Base-by-base conservation (phyloP, 2,888 invertebrate genomes). In the Griposia aprilina region DNA sequence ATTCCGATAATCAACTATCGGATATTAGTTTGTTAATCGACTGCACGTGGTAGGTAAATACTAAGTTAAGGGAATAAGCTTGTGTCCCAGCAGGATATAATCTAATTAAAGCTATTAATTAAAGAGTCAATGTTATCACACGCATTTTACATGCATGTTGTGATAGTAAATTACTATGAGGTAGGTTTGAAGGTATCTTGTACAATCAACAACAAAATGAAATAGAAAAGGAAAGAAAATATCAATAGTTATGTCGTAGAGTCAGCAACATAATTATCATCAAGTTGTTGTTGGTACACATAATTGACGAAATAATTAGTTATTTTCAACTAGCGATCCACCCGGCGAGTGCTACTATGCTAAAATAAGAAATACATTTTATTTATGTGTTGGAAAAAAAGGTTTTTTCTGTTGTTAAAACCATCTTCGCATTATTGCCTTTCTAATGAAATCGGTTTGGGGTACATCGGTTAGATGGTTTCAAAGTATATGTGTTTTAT, bases 31-130 rank as follows among this genome's bases (percentile, higher is more conserved):
- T 52, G 11, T 52, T 76, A 78, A 67, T 78, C 10, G 17, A 15
- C 50, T 65, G 23, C 55, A 65, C 17, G 30, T 17, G 2, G 4
- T 52, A 69, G 17, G 57, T 26, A 15, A 10, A 30, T 30, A 50
- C 23, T 45, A 79, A 67, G 20, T 57, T 45, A n/a, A 78, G 45
- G 63, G 74, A 79, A 74, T 77, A 77, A 57, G 48, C 45, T 50
- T 17, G 65, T 60, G 48, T 81, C 81, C 60, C 81, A 76, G 81
- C 78, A 30, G 69, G 85, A 30, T 23, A 41, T 74, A 10, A 66
- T 57, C 71, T 83, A 68, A 85, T 87, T 74, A 72, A 77, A 80
- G 17, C 63, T 10, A 72, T 87, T 85, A 59, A 88, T 88, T 83
- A 79, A 52, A 66, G 67, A 72, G 50, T 68, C 50, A 74, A 63